These are phyloP conservation scores for Axinella damicornis DNA, from an alignment of 37 sponge, comb jelly and placozoan species.

Conservation along the genomic window DNA sequence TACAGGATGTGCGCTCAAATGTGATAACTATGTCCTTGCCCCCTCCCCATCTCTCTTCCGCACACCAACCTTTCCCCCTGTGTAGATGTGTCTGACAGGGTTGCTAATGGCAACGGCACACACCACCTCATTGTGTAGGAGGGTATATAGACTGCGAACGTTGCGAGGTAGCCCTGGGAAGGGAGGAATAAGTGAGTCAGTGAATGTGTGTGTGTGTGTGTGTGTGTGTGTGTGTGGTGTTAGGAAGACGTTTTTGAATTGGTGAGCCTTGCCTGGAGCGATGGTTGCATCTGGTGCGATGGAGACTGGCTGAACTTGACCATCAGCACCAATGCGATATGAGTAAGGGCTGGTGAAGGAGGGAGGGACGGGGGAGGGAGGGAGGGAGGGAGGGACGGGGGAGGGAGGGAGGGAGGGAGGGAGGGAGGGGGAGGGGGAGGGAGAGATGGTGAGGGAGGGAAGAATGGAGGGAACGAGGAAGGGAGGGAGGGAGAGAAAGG, in stretches of 20 bases:
- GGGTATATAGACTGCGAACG: conserved; percentile 53
- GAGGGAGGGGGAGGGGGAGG: no score
- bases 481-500: neutral
- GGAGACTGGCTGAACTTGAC: conserved; percentile 66
- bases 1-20: no score
- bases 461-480: conserved; percentile 3
- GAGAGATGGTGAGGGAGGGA: no score
- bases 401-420: no score
- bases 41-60: no score
- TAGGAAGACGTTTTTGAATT: no score
- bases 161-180: conserved; percentile 68
- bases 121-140: conserved; percentile 95
- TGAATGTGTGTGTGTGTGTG: no score
- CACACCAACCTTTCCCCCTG: conserved; percentile 89
- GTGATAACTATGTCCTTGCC: no score
- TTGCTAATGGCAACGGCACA: conserved; percentile 95
- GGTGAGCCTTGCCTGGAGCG: no score
- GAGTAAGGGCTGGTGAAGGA: conserved; percentile 53
- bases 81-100: conserved; percentile 85
- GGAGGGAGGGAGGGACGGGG: no score
- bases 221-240: no score
- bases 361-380: neutral
- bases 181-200: no score
- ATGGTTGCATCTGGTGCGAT: conserved; percentile 63
- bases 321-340: conserved; percentile 54